Evolutionary conservation across 2,113 vertebrate species (phyloP).

Genomic region (Suncus etruscus): DNA sequence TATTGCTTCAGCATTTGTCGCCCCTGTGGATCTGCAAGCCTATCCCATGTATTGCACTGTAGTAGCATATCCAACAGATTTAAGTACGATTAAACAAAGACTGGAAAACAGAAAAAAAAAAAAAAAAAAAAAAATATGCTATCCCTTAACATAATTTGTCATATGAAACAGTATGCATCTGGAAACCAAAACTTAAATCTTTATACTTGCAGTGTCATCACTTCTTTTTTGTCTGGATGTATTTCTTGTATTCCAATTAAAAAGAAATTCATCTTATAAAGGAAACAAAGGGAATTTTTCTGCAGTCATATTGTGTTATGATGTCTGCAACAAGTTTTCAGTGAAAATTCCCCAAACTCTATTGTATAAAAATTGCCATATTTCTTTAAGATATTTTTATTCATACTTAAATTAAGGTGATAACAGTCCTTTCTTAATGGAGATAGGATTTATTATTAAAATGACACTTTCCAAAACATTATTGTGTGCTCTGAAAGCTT

Average conservation of each 20-base stretch:
- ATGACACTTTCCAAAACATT: background rate
- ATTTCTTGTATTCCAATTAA: slow-evolving; percentile 20
- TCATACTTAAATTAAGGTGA: background rate
- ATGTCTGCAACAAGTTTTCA: slow-evolving; percentile 16
- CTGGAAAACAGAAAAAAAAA: slow-evolving; percentile 96
- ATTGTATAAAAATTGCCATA: background rate
- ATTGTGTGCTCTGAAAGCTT: background rate
- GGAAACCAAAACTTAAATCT: background rate
- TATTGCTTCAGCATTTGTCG: slow-evolving; percentile 96
- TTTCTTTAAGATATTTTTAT: slow-evolving; percentile 15
- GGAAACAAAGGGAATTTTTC: slow-evolving; percentile 21
- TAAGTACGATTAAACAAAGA: slow-evolving; percentile 97
- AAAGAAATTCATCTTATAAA: slow-evolving; percentile 18
- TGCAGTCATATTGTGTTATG: background rate
- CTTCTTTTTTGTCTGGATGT: background rate
- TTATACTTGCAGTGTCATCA: background rate
- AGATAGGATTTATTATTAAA: slow-evolving; percentile 46
- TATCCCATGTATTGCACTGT: slow-evolving; percentile 99
- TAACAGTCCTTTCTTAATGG: background rate
- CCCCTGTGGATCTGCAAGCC: slow-evolving; percentile 98
- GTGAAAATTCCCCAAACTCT: slow-evolving; percentile 31
- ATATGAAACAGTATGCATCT: background rate
- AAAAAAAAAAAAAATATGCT: too few relatives aligned
- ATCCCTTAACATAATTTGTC: background rate
- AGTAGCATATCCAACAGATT: slow-evolving; percentile 98